Conservation (phyloP, 2,888 invertebrate species). For the Acanthosepion lycidas region DNA sequence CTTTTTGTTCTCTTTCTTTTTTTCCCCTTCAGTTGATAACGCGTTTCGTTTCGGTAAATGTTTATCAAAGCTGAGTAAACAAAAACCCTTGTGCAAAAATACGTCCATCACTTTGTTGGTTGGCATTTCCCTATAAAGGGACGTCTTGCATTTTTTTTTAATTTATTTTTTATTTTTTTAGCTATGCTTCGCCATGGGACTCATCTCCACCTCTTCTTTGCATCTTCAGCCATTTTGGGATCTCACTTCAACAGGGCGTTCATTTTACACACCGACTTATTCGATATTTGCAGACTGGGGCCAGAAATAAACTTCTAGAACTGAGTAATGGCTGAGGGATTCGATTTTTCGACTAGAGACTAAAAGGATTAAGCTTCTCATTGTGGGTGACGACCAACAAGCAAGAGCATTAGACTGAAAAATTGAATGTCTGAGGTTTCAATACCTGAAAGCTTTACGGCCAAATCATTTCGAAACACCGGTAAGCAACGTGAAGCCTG, state of each 20-base stretch:
- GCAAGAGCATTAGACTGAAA: neutral
- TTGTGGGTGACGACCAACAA: neutral
- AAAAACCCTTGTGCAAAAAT: neutral
- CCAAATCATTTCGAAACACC: too few species aligned
- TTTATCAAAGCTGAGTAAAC: too few species aligned
- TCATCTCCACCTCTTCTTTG: too few species aligned
- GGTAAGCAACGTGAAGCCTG: too few species aligned
- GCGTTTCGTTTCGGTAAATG: too few species aligned
- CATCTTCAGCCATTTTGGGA: neutral
- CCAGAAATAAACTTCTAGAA: neutral
- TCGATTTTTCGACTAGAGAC: neutral
- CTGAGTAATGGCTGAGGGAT: neutral
- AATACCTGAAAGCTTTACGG: too few species aligned
- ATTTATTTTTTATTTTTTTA: neutral
- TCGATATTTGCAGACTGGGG: neutral
- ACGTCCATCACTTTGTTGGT: neutral
- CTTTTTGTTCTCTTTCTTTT: too few species aligned
- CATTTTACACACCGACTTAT: neutral
- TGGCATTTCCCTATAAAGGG: neutral
- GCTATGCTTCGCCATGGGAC: neutral
- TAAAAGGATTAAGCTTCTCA: neutral
- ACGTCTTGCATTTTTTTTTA: neutral
- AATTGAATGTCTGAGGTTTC: neutral
- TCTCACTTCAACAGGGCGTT: neutral
- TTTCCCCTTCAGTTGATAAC: too few species aligned